Conservation (phyloP, 2,113 vertebrate species). For the Butorides virescens region DNA sequence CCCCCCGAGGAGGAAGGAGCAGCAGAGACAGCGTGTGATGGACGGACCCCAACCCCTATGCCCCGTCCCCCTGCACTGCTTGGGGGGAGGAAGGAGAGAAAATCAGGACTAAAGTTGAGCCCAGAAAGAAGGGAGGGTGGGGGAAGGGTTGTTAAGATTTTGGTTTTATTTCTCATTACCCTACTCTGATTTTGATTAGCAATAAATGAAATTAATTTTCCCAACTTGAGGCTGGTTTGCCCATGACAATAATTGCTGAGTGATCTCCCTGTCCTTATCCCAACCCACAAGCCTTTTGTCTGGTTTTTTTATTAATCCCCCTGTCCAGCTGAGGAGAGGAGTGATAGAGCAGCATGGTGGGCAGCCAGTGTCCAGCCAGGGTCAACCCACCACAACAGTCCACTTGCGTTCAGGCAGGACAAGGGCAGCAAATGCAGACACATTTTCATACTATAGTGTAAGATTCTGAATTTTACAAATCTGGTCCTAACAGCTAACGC, state of each 20-base stretch:
- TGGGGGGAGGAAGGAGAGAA: too few relatives aligned
- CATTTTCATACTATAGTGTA: not conserved
- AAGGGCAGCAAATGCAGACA: not conserved
- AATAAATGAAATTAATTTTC: not conserved
- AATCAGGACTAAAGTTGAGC: too few relatives aligned
- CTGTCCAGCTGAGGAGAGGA: not conserved
- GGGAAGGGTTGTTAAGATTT: too few relatives aligned
- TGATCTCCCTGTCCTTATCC: not conserved
- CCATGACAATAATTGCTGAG: not conserved
- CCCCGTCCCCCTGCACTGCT: too few relatives aligned
- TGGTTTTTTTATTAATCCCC: not conserved
- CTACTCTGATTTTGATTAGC: not conserved
- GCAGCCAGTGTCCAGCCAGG: not conserved
- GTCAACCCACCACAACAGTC: not conserved
- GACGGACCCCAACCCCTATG: too few relatives aligned
- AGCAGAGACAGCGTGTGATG: too few relatives aligned
- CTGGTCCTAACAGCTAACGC: not conserved
- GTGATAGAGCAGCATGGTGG: not conserved
- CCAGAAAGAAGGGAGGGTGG: too few relatives aligned
- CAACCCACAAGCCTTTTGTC: not conserved
- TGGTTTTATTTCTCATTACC: not conserved
- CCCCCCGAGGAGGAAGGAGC: too few relatives aligned
- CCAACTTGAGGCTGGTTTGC: not conserved
- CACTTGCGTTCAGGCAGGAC: not conserved
- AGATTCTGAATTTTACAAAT: not conserved